phyloP scores from a whole-genome alignment of 2,113 vertebrate genomes.

The Mystacornis crossleyi region DNA sequence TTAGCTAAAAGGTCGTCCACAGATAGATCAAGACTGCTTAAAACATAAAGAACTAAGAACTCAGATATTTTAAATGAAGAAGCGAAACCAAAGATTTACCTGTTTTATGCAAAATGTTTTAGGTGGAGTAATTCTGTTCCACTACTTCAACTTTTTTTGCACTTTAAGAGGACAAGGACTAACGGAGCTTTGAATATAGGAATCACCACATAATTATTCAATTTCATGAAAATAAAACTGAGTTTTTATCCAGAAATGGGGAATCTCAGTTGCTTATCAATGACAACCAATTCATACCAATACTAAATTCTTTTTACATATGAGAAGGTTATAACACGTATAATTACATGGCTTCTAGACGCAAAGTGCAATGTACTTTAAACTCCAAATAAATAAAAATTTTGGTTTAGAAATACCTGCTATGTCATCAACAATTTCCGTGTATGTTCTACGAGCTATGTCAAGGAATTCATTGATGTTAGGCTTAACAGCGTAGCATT shows the following conservation, averaged over 20 bases:
- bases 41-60: not conserved
- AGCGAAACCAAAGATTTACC: not conserved
- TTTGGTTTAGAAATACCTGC: slow-evolving; percentile 79
- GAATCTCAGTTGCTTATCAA: not conserved
- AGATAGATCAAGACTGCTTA: not conserved
- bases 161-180: not conserved
- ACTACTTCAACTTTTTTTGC: not conserved
- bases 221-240: not conserved
- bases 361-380: not conserved
- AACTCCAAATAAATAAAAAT: not conserved
- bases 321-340: not conserved
- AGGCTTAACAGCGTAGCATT: slow-evolving; percentile 94
- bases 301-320: not conserved
- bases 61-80: not conserved
- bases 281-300: not conserved
- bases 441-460: slow-evolving; percentile 91
- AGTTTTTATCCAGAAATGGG: not conserved
- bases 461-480: slow-evolving; percentile 95
- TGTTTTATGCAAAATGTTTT: not conserved
- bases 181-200: not conserved
- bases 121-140: not conserved
- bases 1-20: not conserved
- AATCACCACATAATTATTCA: not conserved
- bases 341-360: not conserved
- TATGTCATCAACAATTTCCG: slow-evolving; percentile 96